A percentile compares a stretch with the other conserved stretches of the same genome.
phyloP scores from a whole-genome alignment of 1,140 invertebrate genomes.

The Brachionus paranguensis region DNA sequence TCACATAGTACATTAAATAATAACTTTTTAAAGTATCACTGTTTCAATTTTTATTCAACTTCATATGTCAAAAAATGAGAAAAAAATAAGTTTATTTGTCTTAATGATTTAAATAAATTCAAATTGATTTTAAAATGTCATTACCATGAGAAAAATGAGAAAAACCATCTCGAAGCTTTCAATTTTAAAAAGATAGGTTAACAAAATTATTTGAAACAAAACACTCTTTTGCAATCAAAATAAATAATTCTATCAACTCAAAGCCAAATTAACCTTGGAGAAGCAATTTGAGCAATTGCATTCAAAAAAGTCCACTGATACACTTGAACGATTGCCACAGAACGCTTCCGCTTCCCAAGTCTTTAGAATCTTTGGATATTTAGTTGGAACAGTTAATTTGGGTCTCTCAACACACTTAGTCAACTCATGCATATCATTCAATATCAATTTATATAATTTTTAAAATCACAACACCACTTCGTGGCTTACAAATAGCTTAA shows the following conservation, averaged over 20 bases:
- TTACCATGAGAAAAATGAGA: background rate
- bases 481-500: background rate
- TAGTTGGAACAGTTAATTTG: background rate
- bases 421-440: background rate
- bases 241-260: background rate
- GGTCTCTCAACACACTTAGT: background rate
- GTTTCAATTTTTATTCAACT: too few species aligned
- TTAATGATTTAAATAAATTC: too few species aligned
- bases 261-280: background rate
- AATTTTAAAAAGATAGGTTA: background rate
- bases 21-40: too few species aligned
- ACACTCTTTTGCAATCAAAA: background rate
- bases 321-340: background rate
- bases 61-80: too few species aligned
- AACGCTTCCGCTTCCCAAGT: background rate
- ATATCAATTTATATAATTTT: background rate
- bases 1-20: too few species aligned
- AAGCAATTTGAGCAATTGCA: background rate
- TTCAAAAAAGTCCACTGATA: background rate
- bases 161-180: background rate
- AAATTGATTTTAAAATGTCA: too few species aligned
- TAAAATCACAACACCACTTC: background rate
- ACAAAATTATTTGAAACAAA: background rate
- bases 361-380: background rate
- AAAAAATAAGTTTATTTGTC: too few species aligned